These are phyloP conservation scores for Amphipyra tragopoginis DNA, from an alignment of 2,888 invertebrate species.

Conservation along the genomic window DNA sequence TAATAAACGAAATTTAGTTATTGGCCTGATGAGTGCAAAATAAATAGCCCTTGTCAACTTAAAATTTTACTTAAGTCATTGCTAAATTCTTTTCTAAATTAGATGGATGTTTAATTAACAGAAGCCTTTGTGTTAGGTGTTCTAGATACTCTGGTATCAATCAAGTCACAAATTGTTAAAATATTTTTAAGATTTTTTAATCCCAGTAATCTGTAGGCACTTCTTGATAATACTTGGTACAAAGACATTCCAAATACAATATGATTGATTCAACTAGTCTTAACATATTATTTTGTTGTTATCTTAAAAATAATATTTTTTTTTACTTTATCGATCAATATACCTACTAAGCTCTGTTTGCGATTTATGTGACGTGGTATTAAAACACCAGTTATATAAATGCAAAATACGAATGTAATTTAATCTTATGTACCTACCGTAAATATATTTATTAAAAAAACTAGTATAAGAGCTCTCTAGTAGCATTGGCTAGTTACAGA, in stretches of 20 bases:
- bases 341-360: no score
- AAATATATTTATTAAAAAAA: no score
- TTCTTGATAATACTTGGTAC: conserved; percentile 29
- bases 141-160: conserved; percentile 6
- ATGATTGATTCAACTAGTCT: conserved; percentile 9
- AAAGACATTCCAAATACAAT: conserved; percentile 42
- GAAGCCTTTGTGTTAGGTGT: conserved; percentile 1
- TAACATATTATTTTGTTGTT: no score
- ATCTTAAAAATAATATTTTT: conserved; percentile 23
- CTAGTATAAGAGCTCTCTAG: conserved; percentile 22
- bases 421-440: no score
- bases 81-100: conserved; percentile 10
- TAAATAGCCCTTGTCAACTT: conserved; percentile 13
- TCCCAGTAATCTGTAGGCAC: conserved; percentile 14
- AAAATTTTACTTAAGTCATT: conserved; percentile 27
- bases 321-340: conserved; percentile 9
- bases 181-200: conserved; percentile 40
- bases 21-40: conserved; percentile 25
- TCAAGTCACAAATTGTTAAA: conserved; percentile 41
- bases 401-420: no score
- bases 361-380: no score
- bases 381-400: no score
- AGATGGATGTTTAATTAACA: conserved; percentile 8
- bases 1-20: conserved; percentile 19
- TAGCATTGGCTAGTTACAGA: conserved; percentile 27